Base-by-base conservation (phyloP, 2,113 vertebrate species). In the Fulica atra region DNA sequence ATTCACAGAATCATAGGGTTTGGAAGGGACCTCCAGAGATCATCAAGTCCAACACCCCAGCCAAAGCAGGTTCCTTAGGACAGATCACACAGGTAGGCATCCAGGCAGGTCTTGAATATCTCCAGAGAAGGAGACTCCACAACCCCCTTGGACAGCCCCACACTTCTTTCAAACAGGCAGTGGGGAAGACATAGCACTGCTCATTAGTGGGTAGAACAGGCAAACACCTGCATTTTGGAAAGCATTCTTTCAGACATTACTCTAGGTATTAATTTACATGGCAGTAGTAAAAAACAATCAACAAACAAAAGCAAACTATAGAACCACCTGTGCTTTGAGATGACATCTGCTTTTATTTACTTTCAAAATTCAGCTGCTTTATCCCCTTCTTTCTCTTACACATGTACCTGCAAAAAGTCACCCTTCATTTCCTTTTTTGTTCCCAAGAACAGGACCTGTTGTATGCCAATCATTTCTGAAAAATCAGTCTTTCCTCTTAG, bases 401-500 rank as follows among this genome's bases (percentile, higher is more conserved):
- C 16, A 36, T 21, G 46, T 17, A 60, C 5, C 17, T 78, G 50
- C 11, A 70, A n/a, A n/a, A 65, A 28, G 9, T 57, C 68, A 50
- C 4, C 8, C 12, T 73, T 81, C 5, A 13, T 63, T 71, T 76
- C 26, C 8, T 33, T 63, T 88, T 64, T 48, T 18, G 51, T 48
- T 86, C 28, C 10, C 18, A 48, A 81, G n/a, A 59, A 36, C 26
- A 82, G 16, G 4, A 63, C 4, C 18, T 1, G 3, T 9, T 60
- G 2, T 21, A 36, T 35, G 13, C 8, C 21, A 57, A 40, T 26
- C 13, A n/a, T 6, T 88, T 64, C 46, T 53, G 46, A 71, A 65
- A 81, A 73, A 38, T 25, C 0, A 0, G 3, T 26, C 13, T 63
- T 61, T 63, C 59, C 10, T 65, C 53, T 50, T 46, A 56, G 29